phyloP scores from a whole-genome alignment of 30 jellyfish, hydroid and myxozoan genomes.

The Rhopilema esculentum region DNA sequence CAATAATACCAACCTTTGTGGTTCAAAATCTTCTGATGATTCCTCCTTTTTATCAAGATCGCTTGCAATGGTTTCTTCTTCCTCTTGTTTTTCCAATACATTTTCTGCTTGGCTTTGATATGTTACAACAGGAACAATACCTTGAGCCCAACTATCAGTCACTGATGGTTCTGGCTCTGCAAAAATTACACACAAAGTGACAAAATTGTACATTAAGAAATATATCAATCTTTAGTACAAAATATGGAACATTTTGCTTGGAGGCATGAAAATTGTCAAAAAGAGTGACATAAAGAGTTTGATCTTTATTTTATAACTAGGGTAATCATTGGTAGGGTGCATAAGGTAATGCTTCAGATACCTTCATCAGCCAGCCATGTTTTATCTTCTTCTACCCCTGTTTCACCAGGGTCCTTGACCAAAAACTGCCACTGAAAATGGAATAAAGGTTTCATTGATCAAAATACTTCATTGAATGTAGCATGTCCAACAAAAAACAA shows the following conservation, averaged over 20 bases:
- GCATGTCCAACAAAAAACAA: too few relatives aligned
- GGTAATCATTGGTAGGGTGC: too few relatives aligned
- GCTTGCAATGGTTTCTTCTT: background rate
- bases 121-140: constrained; percentile 79
- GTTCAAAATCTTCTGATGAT: background rate
- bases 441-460: background rate
- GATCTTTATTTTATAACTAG: background rate
- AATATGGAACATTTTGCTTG: background rate
- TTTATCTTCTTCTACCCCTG: constrained; percentile 22
- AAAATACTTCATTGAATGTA: too few relatives aligned
- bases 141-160: constrained; percentile 96
- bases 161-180: constrained; percentile 84
- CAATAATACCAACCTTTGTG: constrained; percentile 23
- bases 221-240: background rate
- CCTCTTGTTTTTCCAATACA: background rate
- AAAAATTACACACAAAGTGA: background rate
- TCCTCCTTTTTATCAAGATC: background rate
- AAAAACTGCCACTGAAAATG: constrained; percentile 70
- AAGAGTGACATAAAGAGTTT: background rate
- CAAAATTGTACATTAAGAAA: background rate
- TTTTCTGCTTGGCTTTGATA: background rate
- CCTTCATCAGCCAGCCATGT: constrained; percentile 86
- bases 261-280: background rate
- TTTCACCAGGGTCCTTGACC: constrained; percentile 73
- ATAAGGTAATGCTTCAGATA: background rate